Conservation (phyloP, 2,113 vertebrate genomes). For the Prinia subflava region DNA sequence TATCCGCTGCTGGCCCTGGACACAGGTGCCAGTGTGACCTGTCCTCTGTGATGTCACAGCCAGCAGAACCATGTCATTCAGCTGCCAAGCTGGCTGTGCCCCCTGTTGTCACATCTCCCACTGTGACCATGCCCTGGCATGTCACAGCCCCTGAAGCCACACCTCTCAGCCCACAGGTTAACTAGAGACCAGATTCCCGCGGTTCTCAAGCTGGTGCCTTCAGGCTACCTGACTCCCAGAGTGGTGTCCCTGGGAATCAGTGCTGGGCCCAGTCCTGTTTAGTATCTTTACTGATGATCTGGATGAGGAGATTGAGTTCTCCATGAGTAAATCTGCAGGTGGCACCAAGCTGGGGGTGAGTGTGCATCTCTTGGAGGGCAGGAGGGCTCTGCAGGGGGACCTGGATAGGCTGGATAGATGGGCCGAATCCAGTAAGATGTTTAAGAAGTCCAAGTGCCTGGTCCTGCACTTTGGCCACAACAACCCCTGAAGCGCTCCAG, state of each 20-base stretch:
- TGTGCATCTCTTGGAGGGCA: neutral
- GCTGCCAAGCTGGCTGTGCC: neutral
- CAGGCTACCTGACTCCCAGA: neutral
- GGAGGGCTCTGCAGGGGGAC: neutral
- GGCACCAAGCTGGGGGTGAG: accelerated
- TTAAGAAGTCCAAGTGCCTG: neutral
- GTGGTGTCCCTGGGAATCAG: neutral
- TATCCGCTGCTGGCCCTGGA: neutral
- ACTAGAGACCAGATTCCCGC: neutral
- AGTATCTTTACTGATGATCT: neutral
- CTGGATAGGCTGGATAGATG: neutral
- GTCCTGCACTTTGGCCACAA: neutral
- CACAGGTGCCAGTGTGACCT: neutral
- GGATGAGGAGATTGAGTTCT: neutral
- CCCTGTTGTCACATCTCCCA: neutral
- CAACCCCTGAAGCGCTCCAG: neutral
- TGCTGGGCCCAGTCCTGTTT: neutral
- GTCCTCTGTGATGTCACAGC: neutral
- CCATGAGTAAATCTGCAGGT: too few relatives aligned
- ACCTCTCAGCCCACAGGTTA: neutral
- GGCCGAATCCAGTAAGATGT: too few relatives aligned
- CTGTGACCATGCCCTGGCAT: neutral
- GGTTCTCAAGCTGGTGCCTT: neutral
- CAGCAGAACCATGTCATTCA: neutral
- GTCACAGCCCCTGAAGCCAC: neutral